A percentile compares a stretch with the other conserved stretches of the same genome.
These are phyloP conservation scores for Drosophila athabasca DNA, from an alignment of 1,140 invertebrate genomes.

Conservation along the genomic window DNA sequence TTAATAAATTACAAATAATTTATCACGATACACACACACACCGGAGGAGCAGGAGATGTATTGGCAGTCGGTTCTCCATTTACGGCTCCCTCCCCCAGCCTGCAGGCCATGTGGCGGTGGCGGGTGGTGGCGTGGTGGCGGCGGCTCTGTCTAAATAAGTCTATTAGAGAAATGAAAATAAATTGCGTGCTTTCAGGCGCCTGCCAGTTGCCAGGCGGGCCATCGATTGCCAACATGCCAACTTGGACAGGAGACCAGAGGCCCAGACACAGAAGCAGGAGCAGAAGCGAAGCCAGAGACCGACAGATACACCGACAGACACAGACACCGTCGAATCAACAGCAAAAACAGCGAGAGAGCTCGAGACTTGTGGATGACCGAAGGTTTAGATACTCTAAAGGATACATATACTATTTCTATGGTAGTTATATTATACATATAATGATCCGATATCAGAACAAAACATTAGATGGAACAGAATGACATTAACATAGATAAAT, in stretches of 20 bases:
- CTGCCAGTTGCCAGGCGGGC: constrained; percentile 64
- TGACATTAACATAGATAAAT: no score
- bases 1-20: constrained; percentile 79
- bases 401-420: no score
- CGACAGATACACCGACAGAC: neutral
- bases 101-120: neutral
- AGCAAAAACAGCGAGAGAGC: constrained; percentile 24
- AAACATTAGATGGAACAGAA: no score
- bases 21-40: constrained; percentile 48
- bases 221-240: constrained; percentile 76
- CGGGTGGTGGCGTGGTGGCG: neutral
- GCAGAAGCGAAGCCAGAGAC: no score
- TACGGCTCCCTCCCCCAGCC: neutral
- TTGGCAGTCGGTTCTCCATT: constrained; percentile 23
- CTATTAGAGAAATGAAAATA: constrained; percentile 82
- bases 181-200: constrained; percentile 76
- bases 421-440: no score
- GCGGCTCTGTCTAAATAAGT: constrained; percentile 69
- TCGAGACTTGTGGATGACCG: no score
- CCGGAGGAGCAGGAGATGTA: constrained; percentile 8
- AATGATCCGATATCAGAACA: no score
- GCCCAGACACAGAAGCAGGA: no score
- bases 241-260: constrained; percentile 38
- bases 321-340: constrained; percentile 60
- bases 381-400: no score